Evolutionary conservation across 2,113 vertebrate species (phyloP), one percentile per base, ranked within the genome.

Genomic region (Mellivora capensis): DNA sequence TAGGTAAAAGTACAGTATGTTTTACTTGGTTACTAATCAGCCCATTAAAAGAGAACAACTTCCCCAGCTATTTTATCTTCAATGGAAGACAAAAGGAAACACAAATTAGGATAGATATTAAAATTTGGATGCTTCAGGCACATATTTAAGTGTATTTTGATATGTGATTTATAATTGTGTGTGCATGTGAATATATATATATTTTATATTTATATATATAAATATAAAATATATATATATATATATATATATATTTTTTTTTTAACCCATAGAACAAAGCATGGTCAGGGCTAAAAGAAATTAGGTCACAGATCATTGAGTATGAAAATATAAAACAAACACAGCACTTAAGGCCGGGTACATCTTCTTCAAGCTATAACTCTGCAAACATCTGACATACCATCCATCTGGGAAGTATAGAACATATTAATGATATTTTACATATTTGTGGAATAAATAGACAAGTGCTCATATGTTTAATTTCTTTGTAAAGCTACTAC

Each of bases 11-110:
- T 64, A 95, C 82, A 93, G 3, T 84, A 49, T 69, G 89, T 81
- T 97, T 96, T 34, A 89, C 67, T 93, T 91, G 47, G 96, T 94
- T 93, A 94, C 87, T 97, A 87, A 93, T 91, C 87, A 94, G 89
- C 25, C 23, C 6, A 29, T 4, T 93, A 64, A 62, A 14, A 97
- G 29, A 52, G 21, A 96, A 72, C 10, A 82, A 87, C 7, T 25
- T 92, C 90, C 27, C 11, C n/a, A 82, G 71, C 39, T 79, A 64
- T 69, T 89, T 95, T 80, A 31, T 88, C 42, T 91, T 88, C 76
- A 57, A 84, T 84, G 14, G 27, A 23, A 96, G 34, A 96, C 72
- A 91, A 93, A 90, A 85, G n/a, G 17, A 95, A 94, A 93, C 23
- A 61, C 34, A 93, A 87, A 72, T 39, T 17, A 95, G 37, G 8